A percentile compares a stretch with the other conserved stretches of the same genome.
Conservation (phyloP, 2,888 invertebrate genomes). For the Caenorhabditis uteleia region DNA sequence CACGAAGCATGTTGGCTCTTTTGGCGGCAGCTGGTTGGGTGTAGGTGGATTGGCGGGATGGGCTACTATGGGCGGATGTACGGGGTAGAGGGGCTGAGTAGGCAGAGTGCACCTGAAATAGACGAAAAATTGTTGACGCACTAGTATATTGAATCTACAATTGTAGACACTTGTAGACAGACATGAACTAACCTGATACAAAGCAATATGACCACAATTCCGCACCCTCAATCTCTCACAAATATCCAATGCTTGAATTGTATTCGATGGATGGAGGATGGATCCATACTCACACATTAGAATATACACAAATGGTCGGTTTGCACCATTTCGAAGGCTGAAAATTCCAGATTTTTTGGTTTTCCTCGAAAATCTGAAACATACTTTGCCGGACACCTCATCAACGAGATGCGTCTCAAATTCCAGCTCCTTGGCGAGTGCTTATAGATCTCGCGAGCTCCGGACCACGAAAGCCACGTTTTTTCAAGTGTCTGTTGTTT, state of each 20-base stretch:
- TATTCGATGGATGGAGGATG: constrained; percentile 66
- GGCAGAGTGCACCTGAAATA: constrained; percentile 44
- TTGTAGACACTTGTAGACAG: constrained; percentile 1
- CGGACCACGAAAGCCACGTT: constrained; percentile 66
- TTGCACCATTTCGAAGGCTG: constrained; percentile 30
- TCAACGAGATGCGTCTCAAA: constrained; percentile 59
- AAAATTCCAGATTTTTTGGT: constrained; percentile 4
- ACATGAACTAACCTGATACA: constrained; percentile 58
- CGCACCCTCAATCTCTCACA: constrained; percentile 64
- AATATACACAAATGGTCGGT: constrained; percentile 63
- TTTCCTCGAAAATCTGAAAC: constrained; percentile 4
- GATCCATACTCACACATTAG: constrained; percentile 67
- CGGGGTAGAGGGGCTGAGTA: constrained; percentile 32
- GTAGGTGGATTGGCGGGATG: constrained; percentile 27
- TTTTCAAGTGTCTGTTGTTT: constrained; percentile 55
- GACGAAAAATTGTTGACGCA: neutral
- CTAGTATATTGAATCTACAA: neutral
- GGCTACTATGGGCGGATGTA: constrained; percentile 23
- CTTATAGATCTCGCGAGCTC: constrained; percentile 68
- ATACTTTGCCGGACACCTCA: constrained; percentile 49
- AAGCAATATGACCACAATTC: constrained; percentile 66
- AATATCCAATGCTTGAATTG: constrained; percentile 66
- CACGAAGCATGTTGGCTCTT: constrained; percentile 45
- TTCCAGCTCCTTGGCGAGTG: constrained; percentile 66
- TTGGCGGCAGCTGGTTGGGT: constrained; percentile 17